phyloP scores from a whole-genome alignment of 2,797 vertebrate species.

The Gambelia wislizenii region DNA sequence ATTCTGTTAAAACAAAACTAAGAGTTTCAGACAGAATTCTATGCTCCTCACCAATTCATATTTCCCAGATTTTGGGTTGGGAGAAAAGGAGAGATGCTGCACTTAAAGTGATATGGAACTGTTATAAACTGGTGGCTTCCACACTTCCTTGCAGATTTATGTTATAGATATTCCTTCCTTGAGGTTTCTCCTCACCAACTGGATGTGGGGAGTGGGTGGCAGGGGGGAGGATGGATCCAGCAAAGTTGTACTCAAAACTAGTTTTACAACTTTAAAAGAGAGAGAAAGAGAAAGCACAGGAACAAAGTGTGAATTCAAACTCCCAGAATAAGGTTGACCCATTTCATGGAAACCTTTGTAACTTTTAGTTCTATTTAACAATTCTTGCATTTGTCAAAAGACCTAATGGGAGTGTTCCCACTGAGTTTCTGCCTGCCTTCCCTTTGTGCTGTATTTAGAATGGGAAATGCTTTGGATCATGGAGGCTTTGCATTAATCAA shows the following conservation, averaged over 20 bases:
- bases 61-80: not conserved
- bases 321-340: slow-evolving; percentile 18
- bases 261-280: not conserved
- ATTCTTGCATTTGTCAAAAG: slow-evolving; percentile 37
- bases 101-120: not conserved
- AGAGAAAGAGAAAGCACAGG: not conserved
- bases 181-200: not conserved
- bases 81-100: too few species aligned
- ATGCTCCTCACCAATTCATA: not conserved
- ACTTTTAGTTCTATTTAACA: slow-evolving; percentile 17
- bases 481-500: slow-evolving; percentile 11
- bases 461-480: not conserved
- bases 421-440: not conserved
- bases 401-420: slow-evolving; percentile 25
- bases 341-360: slow-evolving; percentile 6
- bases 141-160: not conserved
- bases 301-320: slow-evolving; percentile 19
- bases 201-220: too few species aligned
- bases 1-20: not conserved
- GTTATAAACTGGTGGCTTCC: not conserved
- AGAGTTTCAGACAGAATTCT: not conserved
- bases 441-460: slow-evolving; percentile 28
- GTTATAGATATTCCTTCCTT: not conserved
- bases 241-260: not conserved
- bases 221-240: not conserved